These are phyloP conservation scores for Apostichopus leukothele DNA, from an alignment of 53 echinoderm and acorn worm genomes.

Conservation along the genomic window DNA sequence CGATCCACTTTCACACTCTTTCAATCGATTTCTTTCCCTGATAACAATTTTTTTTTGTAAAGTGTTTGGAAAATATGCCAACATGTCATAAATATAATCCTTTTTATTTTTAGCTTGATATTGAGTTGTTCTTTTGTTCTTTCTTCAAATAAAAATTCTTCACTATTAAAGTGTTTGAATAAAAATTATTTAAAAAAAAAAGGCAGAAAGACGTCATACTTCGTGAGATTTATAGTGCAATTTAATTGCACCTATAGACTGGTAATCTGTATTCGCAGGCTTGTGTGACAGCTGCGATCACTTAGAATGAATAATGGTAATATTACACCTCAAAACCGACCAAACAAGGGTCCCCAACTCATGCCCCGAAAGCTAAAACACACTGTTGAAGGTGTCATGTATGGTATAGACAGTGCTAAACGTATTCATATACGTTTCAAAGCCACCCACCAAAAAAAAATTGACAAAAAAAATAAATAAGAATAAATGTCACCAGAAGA, in stretches of 20 bases:
- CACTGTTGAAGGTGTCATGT: not conserved
- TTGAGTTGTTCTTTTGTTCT: not conserved
- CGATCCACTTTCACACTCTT: no score
- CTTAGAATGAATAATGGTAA: slow-evolving; percentile 29
- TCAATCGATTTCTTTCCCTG: no score
- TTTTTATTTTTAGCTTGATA: not conserved
- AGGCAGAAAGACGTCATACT: not conserved
- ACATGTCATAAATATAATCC: no score
- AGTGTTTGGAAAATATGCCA: no score
- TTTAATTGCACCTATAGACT: not conserved
- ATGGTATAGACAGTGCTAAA: not conserved
- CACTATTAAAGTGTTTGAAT: not conserved
- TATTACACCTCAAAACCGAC: not conserved
- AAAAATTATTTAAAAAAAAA: not conserved
- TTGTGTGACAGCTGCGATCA: slow-evolving; percentile 15
- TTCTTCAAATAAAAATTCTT: not conserved
- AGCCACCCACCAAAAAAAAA: not conserved
- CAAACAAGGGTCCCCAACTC: not conserved
- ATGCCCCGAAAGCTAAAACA: slow-evolving; percentile 29
- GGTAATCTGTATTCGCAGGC: slow-evolving; percentile 5
- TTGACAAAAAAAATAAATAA: not conserved
- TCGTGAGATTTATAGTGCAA: not conserved
- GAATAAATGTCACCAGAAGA: not conserved
- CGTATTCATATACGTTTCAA: not conserved
- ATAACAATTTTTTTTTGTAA: no score